Evolutionary conservation across 1,140 invertebrate genomes (phyloP).

Genomic region (Rhopalosiphum padi): DNA sequence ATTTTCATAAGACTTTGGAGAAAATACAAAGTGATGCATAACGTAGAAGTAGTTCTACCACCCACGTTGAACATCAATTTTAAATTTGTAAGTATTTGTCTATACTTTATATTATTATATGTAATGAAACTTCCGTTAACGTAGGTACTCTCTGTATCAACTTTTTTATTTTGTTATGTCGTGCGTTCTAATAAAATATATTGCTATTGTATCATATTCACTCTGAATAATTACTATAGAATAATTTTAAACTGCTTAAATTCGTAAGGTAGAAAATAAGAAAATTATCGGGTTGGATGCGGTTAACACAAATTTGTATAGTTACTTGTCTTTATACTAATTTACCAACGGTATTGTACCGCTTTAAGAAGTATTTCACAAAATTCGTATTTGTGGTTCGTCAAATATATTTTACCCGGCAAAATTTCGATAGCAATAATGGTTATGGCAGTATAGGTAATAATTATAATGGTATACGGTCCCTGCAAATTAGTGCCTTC

Average conservation of each 20-base stretch:
- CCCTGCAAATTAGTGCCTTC: neutral
- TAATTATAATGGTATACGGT: neutral
- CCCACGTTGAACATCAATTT: slow-evolving; percentile 64
- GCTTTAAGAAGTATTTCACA: neutral
- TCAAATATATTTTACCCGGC: neutral
- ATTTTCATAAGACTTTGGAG: slow-evolving; percentile 64
- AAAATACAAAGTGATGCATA: slow-evolving; percentile 66
- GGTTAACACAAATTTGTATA: neutral
- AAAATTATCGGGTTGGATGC: neutral
- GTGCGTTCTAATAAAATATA: neutral
- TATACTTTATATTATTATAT: neutral
- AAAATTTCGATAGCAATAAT: neutral
- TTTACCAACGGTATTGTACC: neutral
- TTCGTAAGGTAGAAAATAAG: neutral
- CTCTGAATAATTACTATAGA: neutral
- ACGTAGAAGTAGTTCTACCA: slow-evolving; percentile 68
- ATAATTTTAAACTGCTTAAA: neutral
- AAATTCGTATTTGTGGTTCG: slow-evolving; percentile 1
- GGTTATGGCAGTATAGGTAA: neutral
- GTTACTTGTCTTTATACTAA: neutral
- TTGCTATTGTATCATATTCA: neutral
- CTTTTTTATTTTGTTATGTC: neutral
- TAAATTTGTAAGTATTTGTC: slow-evolving; percentile 38
- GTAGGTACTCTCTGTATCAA: neutral
- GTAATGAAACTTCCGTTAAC: neutral